Conservation (phyloP, 1,140 invertebrate genomes). For the honey bee (Apis mellifera) region Amel_HAv3.1 CM009936.2:11968001-11968500, state of each 20-base stretch:
- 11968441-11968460: conserved; percentile 50
- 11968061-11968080: background rate
- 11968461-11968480: conserved; percentile 42
- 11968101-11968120: conserved; percentile 17
- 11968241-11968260: conserved; percentile 46
- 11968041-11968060: background rate
- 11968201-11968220: background rate
- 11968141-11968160: background rate
- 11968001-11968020: background rate
- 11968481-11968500: conserved; percentile 33
- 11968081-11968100: conserved; percentile 1
- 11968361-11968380: conserved; percentile 64
- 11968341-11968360: conserved; percentile 49
- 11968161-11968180: background rate
- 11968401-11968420: conserved; percentile 63
- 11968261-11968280: conserved; percentile 57
- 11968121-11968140: conserved; percentile 4
- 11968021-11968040: background rate
- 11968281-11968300: conserved; percentile 23
- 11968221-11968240: background rate
- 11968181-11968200: background rate
- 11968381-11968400: conserved; percentile 60
- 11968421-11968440: conserved; percentile 61
- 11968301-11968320: conserved; percentile 36
- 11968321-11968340: conserved; percentile 57